Conservation (phyloP, 2,797 vertebrate genomes). For the Dendrocincla fuliginosa region DNA sequence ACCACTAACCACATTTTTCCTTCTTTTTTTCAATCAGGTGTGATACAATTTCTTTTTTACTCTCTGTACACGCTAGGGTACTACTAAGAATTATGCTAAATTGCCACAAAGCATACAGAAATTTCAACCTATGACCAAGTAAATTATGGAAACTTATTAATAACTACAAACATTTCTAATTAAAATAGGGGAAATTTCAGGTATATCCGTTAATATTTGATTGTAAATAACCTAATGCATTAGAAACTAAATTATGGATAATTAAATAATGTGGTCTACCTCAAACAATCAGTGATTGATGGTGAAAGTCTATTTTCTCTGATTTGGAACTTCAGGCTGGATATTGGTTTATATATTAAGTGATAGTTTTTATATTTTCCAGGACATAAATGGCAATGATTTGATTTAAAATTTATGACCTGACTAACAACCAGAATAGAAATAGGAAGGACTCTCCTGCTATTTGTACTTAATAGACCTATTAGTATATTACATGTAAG, state of each 20-base stretch:
- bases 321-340: constrained; percentile 51
- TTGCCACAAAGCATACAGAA: constrained; percentile 61
- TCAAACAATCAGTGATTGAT: constrained; percentile 65
- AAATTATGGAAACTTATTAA: constrained; percentile 65
- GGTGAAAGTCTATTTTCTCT: constrained; percentile 47
- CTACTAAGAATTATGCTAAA: constrained; percentile 64
- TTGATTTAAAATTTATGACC: neutral
- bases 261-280: constrained; percentile 75
- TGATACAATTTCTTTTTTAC: constrained; percentile 66
- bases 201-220: constrained; percentile 56
- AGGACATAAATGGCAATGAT: constrained; percentile 2
- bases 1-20: constrained; percentile 60
- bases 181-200: constrained; percentile 58
- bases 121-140: constrained; percentile 46
- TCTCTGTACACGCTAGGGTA: constrained; percentile 54
- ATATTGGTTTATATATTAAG: constrained; percentile 29
- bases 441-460: neutral
- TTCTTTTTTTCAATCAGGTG: constrained; percentile 66
- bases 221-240: constrained; percentile 52
- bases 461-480: constrained; percentile 25
- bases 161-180: constrained; percentile 57
- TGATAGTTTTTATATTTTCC: constrained; percentile 19
- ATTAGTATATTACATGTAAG: neutral
- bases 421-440: neutral
- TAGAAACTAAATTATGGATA: constrained; percentile 50